Evolutionary conservation across 2,113 vertebrate genomes (phyloP).

Genomic region (Probosciger aterrimus): DNA sequence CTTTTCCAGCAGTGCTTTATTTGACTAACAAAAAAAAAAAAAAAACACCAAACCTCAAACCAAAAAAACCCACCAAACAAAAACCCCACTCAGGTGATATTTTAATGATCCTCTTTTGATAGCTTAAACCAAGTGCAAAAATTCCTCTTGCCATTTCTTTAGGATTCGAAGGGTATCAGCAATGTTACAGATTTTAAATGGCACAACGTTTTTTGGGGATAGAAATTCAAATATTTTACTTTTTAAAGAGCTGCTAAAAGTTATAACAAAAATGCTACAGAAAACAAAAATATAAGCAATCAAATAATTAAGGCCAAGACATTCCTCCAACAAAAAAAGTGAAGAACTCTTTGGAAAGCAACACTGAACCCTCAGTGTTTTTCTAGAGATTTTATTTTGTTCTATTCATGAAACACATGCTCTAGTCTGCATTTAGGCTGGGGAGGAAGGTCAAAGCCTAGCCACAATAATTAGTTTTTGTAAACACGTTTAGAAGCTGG

Average conservation of each 20-base stretch:
- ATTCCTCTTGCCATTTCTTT: neutral
- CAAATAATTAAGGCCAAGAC: neutral
- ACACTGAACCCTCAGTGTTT: neutral
- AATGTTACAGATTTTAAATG: neutral
- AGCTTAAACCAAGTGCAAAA: slow-evolving; percentile 29
- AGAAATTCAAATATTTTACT: neutral
- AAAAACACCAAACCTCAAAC: neutral
- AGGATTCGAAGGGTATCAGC: neutral
- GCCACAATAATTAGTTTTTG: neutral
- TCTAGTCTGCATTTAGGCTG: neutral
- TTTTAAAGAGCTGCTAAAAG: neutral
- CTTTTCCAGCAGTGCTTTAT: neutral
- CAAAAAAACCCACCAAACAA: neutral
- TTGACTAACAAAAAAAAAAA: neutral
- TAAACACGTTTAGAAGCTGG: neutral
- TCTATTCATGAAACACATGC: neutral
- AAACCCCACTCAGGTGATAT: neutral
- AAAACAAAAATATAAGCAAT: neutral
- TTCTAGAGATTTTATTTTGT: neutral
- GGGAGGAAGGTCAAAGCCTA: neutral
- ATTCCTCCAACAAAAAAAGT: neutral
- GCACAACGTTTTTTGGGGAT: neutral
- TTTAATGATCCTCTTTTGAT: slow-evolving; percentile 24
- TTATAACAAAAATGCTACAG: neutral
- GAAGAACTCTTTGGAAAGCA: neutral